Base-by-base conservation (phyloP, 2,797 vertebrate species). In the Peromyscus aztecus region DNA sequence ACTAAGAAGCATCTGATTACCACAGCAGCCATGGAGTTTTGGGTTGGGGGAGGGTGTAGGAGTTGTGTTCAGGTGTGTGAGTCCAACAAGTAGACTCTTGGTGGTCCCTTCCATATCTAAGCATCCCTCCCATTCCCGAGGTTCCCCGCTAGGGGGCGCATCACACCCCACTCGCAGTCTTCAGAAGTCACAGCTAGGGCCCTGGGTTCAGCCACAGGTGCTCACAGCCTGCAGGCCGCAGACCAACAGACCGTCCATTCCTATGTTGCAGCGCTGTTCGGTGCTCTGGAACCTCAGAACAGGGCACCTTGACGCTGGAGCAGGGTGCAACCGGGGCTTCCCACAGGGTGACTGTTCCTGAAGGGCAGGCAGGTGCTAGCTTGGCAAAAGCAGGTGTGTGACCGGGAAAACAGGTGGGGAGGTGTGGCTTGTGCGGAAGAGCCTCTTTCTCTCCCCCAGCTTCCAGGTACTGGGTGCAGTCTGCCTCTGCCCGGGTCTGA, bases 391-490 rank as follows among this genome's bases (percentile, higher is more conserved):
- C 10, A 46, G 57, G 12, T 2, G 4, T 67, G 46, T 13, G 4
- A 2, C 21, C 6, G n/a, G 83, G 57, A 75, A n/a, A 67, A 23
- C 7, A 19, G 57, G 34, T 4, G 29, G 5, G 34, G 52, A 65
- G 8, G 31, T 1, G 65, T 27, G 81, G 31, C 17, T 37, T 63
- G 0, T 5, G 7, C 0, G 0, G 43, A n/a, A 34, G 61, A 24
- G 5, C 1, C 6, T 6, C 1, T 1, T 19, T n/a, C 24, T 73
- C 57, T 37, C 29, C 40, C 0, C 34, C 11, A 9, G 63, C 55
- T 24, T n/a, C 71, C 78, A 5, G 34, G 19, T 9, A 23, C 27
- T 0, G 27, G 11, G 43, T 19, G 27, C 4, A 21, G 23, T 55
- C 43, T 2, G 1, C n/a, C 12, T 55, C 49, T 71, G 4, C 14